Evolutionary conservation across 2,113 vertebrate genomes (phyloP).

Genomic region (Corapipo altera): DNA sequence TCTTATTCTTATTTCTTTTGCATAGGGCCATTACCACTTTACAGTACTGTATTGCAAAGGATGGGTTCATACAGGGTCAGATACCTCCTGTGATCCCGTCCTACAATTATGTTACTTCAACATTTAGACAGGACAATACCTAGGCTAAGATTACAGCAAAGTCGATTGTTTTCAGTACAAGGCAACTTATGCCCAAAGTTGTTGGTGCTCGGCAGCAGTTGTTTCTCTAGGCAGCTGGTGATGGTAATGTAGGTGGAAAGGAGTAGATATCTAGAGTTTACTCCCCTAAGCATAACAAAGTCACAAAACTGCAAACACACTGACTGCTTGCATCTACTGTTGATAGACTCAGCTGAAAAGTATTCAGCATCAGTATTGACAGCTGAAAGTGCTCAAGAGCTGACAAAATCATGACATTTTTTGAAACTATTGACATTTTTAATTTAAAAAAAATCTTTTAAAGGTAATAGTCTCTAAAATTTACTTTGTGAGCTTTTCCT

Average conservation of each 20-base stretch:
- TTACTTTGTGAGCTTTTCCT: not conserved
- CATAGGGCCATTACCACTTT: not conserved
- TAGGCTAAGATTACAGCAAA: not conserved
- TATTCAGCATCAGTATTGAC: not conserved
- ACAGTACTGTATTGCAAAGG: not conserved
- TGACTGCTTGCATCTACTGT: not conserved
- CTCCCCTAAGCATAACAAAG: not conserved
- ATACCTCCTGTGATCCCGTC: not conserved
- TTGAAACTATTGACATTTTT: not conserved
- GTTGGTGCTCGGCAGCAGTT: not conserved
- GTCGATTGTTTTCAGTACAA: not conserved
- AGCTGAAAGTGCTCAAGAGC: not conserved
- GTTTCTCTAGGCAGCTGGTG: not conserved
- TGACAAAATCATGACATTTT: not conserved
- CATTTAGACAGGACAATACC: not conserved
- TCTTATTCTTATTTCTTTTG: not conserved
- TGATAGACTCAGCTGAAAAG: not conserved
- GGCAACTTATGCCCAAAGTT: not conserved
- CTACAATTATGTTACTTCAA: not conserved
- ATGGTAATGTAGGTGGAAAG: not conserved
- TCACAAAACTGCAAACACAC: not conserved
- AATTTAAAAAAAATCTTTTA: not conserved
- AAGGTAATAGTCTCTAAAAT: not conserved
- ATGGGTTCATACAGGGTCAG: not conserved
- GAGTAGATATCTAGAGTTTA: not conserved